Base-by-base conservation (phyloP, 2,113 vertebrate genomes). In the Electrona antarctica region DNA sequence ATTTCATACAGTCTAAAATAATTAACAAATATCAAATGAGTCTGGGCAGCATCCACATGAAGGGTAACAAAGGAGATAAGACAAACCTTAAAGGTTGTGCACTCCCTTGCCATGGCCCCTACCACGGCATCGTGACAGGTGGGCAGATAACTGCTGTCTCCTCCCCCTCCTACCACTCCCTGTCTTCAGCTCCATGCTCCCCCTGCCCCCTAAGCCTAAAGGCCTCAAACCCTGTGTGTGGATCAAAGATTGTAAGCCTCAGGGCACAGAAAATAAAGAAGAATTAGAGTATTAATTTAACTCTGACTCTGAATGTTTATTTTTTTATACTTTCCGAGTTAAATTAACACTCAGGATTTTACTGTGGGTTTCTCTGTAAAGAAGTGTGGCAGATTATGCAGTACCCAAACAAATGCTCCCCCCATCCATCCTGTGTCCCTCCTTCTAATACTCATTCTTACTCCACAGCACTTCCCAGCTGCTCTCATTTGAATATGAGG, bases 361-460 rank as follows among this genome's bases (percentile, higher is more conserved):
- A 41, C 33, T 41, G 33, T 41, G 33, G 87, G 79, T 85, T 80
- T 60, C 80, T 78, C 77, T 81, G 73, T 80, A 59, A 61, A 89
- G 86, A 87, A 70, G 83, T 90, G 87, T 92, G 87, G 83, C 89
- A 82, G 76, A 90, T 90, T 90, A 85, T 79, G 80, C 75, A 76
- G 74, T 12, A 64, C 59, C 79, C 74, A 77, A 82, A 81, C 54
- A 84, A 84, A 80, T 76, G 68, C 77, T 68, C 58, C 52, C 77
- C 66, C 69, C 73, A 15, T 45, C 69, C 60, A 75, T 79, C 85
- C 64, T 28, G 14, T 57, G 3, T 45, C 48, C 51, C 47, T 11
- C 56, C 50, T 79, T 87, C 78, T 78, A 80, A 81, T 21, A 71
- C 80, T 71, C 81, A 83, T 80, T 79, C 72, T 73, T 77, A 81